A percentile compares a stretch with the other conserved stretches of the same genome.
Conservation (phyloP, 2,113 vertebrate genomes). For the Nannobrachium achirus region DNA sequence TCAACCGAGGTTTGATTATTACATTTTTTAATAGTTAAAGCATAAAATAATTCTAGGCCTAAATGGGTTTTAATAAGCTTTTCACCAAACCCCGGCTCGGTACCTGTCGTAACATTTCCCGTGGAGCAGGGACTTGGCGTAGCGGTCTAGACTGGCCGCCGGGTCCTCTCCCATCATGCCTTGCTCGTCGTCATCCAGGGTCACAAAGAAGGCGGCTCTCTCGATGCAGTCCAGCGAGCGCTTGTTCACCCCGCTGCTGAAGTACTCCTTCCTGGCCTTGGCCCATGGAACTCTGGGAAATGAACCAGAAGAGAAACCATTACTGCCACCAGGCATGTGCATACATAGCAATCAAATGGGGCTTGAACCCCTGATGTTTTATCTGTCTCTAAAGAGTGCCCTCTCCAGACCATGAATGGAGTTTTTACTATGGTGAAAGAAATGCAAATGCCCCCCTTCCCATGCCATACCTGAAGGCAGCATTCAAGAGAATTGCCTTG, state of each 20-base stretch:
- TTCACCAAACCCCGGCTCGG: background rate
- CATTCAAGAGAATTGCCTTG: too few relatives aligned
- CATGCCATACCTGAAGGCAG: too few relatives aligned
- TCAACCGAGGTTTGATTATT: too few relatives aligned
- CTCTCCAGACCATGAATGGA: too few relatives aligned
- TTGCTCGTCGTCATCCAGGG: slow-evolving; percentile 83
- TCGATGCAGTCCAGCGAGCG: slow-evolving; percentile 85
- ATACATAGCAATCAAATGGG: background rate
- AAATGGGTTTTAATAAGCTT: background rate
- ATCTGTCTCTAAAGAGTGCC: too few relatives aligned
- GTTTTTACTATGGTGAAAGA: too few relatives aligned
- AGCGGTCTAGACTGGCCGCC: slow-evolving; percentile 79
- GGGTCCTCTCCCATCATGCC: slow-evolving; percentile 83
- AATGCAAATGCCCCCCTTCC: too few relatives aligned
- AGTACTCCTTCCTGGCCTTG: slow-evolving; percentile 77
- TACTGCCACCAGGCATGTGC: background rate
- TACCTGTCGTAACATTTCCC: slow-evolving; percentile 90
- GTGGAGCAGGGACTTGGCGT: slow-evolving; percentile 85
- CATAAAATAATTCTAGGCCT: too few relatives aligned
- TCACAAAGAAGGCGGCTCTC: slow-evolving; percentile 88
- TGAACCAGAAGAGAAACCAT: background rate
- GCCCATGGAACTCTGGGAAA: slow-evolving; percentile 86
- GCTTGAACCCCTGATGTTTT: too few relatives aligned
- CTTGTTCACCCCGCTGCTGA: slow-evolving; percentile 80
- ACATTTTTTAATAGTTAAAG: too few relatives aligned